Evolutionary conservation across 2,113 vertebrate species (phyloP).

Genomic region (Anser cygnoides): DNA sequence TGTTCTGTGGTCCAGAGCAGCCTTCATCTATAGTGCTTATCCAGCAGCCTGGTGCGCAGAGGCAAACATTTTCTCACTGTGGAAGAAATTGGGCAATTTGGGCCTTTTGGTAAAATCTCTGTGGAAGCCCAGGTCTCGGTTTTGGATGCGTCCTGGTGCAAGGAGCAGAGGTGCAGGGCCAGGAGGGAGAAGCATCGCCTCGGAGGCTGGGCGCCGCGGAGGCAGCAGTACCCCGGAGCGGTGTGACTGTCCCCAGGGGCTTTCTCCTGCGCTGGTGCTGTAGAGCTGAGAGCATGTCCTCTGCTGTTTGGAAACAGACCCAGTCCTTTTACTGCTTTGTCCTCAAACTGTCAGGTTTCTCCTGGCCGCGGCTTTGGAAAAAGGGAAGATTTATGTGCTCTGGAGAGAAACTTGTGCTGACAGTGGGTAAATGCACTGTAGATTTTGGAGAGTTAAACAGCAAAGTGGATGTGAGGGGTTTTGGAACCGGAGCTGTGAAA

Average conservation of each 20-base stretch:
- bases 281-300: background rate
- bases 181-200: background rate
- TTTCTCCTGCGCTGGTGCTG: background rate
- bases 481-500: background rate
- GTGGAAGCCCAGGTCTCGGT: background rate
- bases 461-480: background rate
- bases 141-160: background rate
- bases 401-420: background rate
- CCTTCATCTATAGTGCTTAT: background rate
- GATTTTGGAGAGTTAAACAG: constrained; percentile 8
- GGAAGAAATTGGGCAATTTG: background rate
- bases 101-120: background rate
- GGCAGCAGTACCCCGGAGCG: background rate
- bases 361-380: constrained; percentile 50
- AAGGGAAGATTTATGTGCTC: constrained; percentile 41
- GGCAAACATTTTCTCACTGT: background rate
- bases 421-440: background rate
- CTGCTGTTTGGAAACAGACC: constrained; percentile 31
- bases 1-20: background rate
- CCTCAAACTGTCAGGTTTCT: constrained; percentile 65
- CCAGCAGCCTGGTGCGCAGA: background rate
- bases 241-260: background rate
- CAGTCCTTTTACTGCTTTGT: constrained; percentile 29
- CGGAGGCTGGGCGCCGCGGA: rapidly evolving
- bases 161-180: background rate